Evolutionary conservation across 2,113 vertebrate genomes (phyloP).

Genomic region (Corythoichthys haematopterus): DNA sequence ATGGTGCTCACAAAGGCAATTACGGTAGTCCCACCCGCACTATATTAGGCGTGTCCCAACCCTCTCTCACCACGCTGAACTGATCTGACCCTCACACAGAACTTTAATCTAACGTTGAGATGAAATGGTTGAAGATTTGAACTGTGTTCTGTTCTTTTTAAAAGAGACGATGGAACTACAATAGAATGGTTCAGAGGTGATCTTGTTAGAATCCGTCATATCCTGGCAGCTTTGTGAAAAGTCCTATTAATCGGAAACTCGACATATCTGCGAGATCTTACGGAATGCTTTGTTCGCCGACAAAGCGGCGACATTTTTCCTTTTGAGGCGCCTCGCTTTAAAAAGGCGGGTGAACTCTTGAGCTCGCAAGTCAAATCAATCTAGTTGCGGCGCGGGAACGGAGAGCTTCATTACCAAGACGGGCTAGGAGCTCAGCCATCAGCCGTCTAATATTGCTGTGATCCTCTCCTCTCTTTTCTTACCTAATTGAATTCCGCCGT

Average conservation of each 20-base stretch:
- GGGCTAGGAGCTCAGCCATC: constrained; percentile 50
- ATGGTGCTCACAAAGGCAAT: constrained; percentile 40
- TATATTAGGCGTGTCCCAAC: constrained; percentile 25
- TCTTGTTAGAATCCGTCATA: constrained; percentile 19
- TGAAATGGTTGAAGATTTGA: constrained; percentile 4
- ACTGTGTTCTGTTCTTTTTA: background rate
- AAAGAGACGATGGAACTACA: constrained; percentile 35
- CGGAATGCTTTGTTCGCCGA: background rate
- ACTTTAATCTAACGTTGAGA: background rate
- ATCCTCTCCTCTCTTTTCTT: constrained; percentile 61
- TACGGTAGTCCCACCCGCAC: constrained; percentile 27
- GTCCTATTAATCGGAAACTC: constrained; percentile 17
- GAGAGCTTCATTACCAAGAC: constrained; percentile 54
- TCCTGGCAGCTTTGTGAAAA: constrained; percentile 23
- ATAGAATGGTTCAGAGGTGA: constrained; percentile 26
- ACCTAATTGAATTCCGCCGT: constrained; percentile 69
- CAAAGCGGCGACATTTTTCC: constrained; percentile 22
- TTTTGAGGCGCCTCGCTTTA: constrained; percentile 34
- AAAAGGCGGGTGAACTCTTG: constrained; percentile 46
- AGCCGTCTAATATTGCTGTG: constrained; percentile 57
- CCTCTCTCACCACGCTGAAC: constrained; percentile 23
- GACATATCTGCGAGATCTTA: background rate
- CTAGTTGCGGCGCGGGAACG: constrained; percentile 31
- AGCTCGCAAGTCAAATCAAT: constrained; percentile 59
- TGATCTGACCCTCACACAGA: constrained; percentile 5